Base-by-base conservation (phyloP, 1,140 invertebrate species). In the Tachypleus tridentatus region DNA sequence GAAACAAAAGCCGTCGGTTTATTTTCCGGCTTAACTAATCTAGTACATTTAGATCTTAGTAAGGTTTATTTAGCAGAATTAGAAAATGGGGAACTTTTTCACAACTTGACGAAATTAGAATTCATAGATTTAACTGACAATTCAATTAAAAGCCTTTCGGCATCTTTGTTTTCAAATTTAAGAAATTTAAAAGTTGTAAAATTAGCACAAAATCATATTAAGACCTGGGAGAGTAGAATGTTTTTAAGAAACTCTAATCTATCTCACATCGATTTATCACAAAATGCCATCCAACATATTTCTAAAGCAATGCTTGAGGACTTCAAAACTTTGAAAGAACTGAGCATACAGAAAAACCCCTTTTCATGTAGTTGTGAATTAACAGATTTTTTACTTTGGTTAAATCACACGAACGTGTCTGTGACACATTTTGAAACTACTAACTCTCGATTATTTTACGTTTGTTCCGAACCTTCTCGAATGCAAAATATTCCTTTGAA, bases 221-320 rank as follows among this genome's bases (percentile, higher is more conserved):
- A 54, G n/a, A 1, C n/a, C n/a, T 54, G 53, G 53, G 53, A 54
- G 7, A 54, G 0, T 8, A 8, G 7, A 8, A n/a, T 54, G 7
- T 54, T 54, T 8, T 8, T 7, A 54, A n/a, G n/a, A 54, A n/a
- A 54, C 53, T 8, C 7, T n/a, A 54, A 7, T 54, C n/a, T 54
- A n/a, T n/a, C 7, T 8, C 3, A 29, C 29, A 49, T 68, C 11
- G 64, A 68, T 57, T 9, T 68, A 8, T 54, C 49, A 11, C 1
- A 8, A 53, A 68, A 68, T 63, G 10, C 60, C n/a, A 64, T 68
- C 4, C 50, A n/a, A 47, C 10, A 54, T 10, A 49, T 68, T 8
- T 65, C 56, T 6, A n/a, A 63, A 11, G 50, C 29, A 47, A 68
- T 68, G 67, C 50, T 68, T 10, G 63, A 53, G 4, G 67, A 68